A percentile compares a stretch with the other conserved stretches of the same genome.
Conservation (phyloP, 2,797 vertebrate genomes). For the Melanotaenia maccullochi region DNA sequence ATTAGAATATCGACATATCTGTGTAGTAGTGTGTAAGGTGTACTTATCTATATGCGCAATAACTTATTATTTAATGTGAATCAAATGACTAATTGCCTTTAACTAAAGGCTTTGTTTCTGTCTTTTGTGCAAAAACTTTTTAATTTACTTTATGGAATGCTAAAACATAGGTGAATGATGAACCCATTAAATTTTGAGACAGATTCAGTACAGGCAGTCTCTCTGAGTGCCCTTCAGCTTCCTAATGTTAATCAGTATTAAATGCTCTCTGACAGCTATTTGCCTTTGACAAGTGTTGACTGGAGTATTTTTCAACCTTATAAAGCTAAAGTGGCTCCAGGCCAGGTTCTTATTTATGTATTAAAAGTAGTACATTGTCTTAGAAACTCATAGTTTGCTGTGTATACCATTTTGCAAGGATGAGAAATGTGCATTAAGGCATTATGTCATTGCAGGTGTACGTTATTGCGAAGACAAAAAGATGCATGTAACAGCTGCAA, state of each 20-base stretch:
- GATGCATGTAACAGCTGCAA: not conserved
- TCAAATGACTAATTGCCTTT: too few relatives aligned
- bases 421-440: not conserved
- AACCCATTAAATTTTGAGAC: not conserved
- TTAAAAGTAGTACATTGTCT: slow-evolving; percentile 6
- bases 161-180: not conserved
- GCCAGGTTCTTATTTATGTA: slow-evolving; percentile 12
- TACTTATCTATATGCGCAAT: too few relatives aligned
- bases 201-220: not conserved
- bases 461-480: slow-evolving; percentile 9
- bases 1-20: too few relatives aligned
- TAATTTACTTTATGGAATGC: not conserved
- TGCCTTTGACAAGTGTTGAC: slow-evolving; percentile 22
- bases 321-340: slow-evolving; percentile 2
- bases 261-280: slow-evolving; percentile 12
- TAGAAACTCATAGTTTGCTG: slow-evolving; percentile 12
- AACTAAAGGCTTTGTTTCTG: too few relatives aligned
- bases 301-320: slow-evolving; percentile 22
- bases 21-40: too few relatives aligned
- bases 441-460: slow-evolving; percentile 1
- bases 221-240: not conserved
- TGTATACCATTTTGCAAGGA: not conserved
- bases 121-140: not conserved
- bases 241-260: slow-evolving; percentile 4
- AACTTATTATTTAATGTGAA: too few relatives aligned